A percentile compares a stretch with the other conserved stretches of the same genome.
Evolutionary conservation across 2,797 vertebrate species (phyloP).

Genomic region (Borostomias antarcticus): DNA sequence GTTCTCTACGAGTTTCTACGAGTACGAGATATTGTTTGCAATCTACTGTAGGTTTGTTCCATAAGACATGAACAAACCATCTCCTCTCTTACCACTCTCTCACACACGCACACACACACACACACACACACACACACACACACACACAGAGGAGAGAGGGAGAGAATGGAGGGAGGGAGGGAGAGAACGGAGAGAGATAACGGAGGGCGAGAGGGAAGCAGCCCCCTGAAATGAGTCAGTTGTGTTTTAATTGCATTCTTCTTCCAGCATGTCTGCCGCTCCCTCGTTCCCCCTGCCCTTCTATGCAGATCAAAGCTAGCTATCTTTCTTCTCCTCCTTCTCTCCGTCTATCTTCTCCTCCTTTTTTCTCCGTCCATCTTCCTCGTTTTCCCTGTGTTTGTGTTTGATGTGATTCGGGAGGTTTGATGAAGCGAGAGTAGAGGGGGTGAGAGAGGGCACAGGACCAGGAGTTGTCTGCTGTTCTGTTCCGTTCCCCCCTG

Average conservation of each 20-base stretch:
- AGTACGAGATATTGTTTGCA: too few species aligned
- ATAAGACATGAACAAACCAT: too few species aligned
- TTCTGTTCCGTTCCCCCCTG: background rate
- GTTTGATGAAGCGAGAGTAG: background rate
- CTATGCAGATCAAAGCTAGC: conserved; percentile 32
- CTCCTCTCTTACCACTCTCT: too few species aligned
- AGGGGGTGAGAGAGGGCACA: background rate
- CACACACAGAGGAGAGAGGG: background rate
- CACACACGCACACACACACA: too few species aligned
- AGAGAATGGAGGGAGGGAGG: conserved; percentile 45
- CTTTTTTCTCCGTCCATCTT: too few species aligned
- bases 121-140: too few species aligned
- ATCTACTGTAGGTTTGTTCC: too few species aligned
- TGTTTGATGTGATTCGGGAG: conserved; percentile 25
- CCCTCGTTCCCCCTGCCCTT: conserved; percentile 12
- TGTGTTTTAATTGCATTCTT: conserved; percentile 62
- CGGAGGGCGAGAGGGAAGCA: conserved; percentile 32
- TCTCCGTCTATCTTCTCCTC: too few species aligned
- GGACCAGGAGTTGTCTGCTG: background rate
- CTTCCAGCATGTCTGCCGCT: conserved; percentile 20
- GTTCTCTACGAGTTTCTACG: too few species aligned
- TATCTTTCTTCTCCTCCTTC: background rate
- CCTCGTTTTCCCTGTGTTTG: conserved; percentile 26
- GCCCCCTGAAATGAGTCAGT: conserved; percentile 53
- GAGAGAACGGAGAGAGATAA: conserved; percentile 42